Conservation (phyloP, 2,113 vertebrate genomes). For the Cranoglanis bouderius region DNA sequence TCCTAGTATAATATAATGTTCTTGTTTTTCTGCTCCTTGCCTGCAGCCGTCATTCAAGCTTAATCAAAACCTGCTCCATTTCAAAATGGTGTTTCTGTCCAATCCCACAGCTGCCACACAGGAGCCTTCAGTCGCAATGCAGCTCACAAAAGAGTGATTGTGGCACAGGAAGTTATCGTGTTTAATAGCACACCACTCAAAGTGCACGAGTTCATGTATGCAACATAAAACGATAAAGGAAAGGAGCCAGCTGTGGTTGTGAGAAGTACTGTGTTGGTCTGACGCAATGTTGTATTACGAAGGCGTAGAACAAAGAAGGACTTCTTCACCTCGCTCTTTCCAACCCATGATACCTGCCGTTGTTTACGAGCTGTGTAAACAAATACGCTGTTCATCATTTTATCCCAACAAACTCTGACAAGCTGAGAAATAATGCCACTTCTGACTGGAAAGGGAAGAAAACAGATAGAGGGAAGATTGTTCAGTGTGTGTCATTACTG, state of each 20-base stretch:
- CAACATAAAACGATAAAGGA: constrained; percentile 44
- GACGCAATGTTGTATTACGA: constrained; percentile 40
- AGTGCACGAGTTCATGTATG: constrained; percentile 46
- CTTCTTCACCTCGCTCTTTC: constrained; percentile 51
- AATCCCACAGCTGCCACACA: constrained; percentile 24
- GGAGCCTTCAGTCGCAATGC: background rate
- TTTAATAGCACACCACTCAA: background rate
- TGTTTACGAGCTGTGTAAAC: constrained; percentile 57
- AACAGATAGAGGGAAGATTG: constrained; percentile 12
- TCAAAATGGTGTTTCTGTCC: constrained; percentile 3
- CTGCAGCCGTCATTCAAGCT: constrained; percentile 39
- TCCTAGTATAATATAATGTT: background rate
- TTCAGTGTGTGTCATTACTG: background rate
- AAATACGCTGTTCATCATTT: constrained; percentile 42
- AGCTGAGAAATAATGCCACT: constrained; percentile 41
- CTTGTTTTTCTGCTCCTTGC: constrained; percentile 8
- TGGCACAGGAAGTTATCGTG: constrained; percentile 29
- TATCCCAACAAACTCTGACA: constrained; percentile 36
- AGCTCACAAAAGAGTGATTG: constrained; percentile 40
- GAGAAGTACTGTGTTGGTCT: constrained; percentile 42
- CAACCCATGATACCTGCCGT: constrained; percentile 44
- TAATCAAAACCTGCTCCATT: constrained; percentile 41
- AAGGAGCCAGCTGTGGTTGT: constrained; percentile 52
- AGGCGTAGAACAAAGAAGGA: constrained; percentile 56
- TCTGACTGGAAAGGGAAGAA: constrained; percentile 5